phyloP scores from a whole-genome alignment of 1,140 invertebrate species.

The Caligus rogercresseyi region DNA sequence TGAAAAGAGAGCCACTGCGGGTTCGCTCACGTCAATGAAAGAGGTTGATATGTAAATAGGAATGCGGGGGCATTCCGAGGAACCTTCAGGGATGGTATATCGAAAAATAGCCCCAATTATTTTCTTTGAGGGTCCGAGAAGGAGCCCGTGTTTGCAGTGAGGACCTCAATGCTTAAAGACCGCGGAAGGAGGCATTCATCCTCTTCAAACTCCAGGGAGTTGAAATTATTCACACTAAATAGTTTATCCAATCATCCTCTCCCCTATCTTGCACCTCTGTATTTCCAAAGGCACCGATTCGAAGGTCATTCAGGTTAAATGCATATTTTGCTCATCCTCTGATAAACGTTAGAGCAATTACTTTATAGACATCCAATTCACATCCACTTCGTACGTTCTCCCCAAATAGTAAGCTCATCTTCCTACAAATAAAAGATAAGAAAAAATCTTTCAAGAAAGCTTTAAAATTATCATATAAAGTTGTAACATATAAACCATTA shows the following conservation, averaged over 20 bases:
- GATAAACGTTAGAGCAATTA: background rate
- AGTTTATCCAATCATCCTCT: background rate
- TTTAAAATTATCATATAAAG: too few relatives aligned
- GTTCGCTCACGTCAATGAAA: conserved; percentile 39
- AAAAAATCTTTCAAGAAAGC: background rate
- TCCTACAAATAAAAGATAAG: background rate
- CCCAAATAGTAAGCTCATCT: background rate
- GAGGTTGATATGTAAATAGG: conserved; percentile 28
- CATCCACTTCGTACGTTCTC: background rate
- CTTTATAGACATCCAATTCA: background rate
- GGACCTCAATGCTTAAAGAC: background rate
- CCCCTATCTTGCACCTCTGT: too few relatives aligned
- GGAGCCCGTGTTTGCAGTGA: conserved; percentile 9
- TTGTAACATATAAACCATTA: too few relatives aligned
- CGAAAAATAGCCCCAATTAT: conserved; percentile 10
- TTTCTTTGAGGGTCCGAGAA: conserved; percentile 15
- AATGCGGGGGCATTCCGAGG: background rate
- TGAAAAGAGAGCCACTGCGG: conserved; percentile 35
- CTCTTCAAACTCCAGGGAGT: background rate
- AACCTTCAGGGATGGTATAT: background rate
- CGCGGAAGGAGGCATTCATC: background rate
- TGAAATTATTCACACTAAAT: background rate
- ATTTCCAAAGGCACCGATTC: background rate
- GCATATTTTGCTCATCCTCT: background rate
- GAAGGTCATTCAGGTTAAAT: background rate